Evolutionary conservation across 2,113 vertebrate species (phyloP).

Genomic region (Isichthys henryi): DNA sequence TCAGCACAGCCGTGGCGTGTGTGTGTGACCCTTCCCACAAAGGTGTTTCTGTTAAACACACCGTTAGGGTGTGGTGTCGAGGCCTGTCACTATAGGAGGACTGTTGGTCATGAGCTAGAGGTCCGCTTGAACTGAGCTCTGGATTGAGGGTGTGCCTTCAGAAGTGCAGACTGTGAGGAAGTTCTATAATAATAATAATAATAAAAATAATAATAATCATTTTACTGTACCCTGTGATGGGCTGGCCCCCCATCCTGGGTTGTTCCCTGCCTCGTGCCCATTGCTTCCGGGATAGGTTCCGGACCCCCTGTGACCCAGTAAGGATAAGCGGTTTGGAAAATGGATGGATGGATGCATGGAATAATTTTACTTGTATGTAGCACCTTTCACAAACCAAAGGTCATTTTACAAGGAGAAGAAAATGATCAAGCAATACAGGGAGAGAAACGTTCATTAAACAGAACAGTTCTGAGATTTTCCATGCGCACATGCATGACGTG

Average conservation of each 20-base stretch:
- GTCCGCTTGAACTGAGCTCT: background rate
- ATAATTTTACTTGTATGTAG: background rate
- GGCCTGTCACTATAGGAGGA: background rate
- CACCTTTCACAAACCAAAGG: background rate
- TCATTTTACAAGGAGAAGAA: background rate
- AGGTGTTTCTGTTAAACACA: background rate
- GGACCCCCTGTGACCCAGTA: no score
- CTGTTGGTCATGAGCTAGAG: background rate
- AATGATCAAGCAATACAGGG: background rate
- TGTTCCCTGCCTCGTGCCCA: no score
- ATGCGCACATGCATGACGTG: background rate
- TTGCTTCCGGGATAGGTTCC: no score
- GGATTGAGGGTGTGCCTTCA: background rate
- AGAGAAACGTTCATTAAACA: background rate
- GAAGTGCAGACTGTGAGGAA: background rate
- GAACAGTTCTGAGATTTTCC: background rate
- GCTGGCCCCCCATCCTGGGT: no score
- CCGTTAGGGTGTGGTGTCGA: background rate
- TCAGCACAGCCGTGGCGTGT: background rate
- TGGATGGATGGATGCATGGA: no score
- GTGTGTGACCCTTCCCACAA: background rate
- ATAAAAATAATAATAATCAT: no score
- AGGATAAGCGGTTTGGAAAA: no score
- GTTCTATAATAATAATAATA: background rate
- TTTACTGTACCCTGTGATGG: no score